A percentile compares a stretch with the other conserved stretches of the same genome.
Conservation (phyloP, 2,888 invertebrate genomes). For the Phasia obesa region DNA sequence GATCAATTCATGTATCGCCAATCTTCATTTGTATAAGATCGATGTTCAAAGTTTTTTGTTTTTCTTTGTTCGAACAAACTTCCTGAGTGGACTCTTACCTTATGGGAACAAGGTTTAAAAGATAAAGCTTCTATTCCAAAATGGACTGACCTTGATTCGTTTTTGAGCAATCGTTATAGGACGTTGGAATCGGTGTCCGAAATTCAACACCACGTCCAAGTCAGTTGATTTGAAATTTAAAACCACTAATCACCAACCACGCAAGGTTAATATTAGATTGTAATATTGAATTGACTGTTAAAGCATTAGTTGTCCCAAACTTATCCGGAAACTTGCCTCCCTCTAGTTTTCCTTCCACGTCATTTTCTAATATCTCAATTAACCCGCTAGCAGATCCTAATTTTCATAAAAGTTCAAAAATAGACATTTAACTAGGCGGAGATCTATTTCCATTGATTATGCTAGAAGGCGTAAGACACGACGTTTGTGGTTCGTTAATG, state of each 20-base stretch:
- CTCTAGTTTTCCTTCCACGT: no score
- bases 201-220: not conserved
- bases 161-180: not conserved
- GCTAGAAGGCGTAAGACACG: no score
- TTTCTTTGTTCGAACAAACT: not conserved
- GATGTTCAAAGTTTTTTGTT: not conserved
- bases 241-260: not conserved
- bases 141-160: not conserved
- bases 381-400: no score
- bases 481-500: no score
- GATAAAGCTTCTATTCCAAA: not conserved
- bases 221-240: not conserved
- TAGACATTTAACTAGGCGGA: no score
- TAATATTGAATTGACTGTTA: not conserved
- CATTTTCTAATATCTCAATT: no score
- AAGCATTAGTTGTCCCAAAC: constrained; percentile 24
- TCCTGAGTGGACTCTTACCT: not conserved
- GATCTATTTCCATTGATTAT: no score
- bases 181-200: not conserved
- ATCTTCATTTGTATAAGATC: not conserved
- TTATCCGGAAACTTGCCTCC: constrained; percentile 12
- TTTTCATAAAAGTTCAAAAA: no score
- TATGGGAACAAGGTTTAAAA: not conserved
- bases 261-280: not conserved
- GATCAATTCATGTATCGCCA: not conserved